A percentile compares a stretch with the other conserved stretches of the same genome.
phyloP scores from a whole-genome alignment of 37 sponge, comb jelly and placozoan species.

The Mnemiopsis leidyi region DNA sequence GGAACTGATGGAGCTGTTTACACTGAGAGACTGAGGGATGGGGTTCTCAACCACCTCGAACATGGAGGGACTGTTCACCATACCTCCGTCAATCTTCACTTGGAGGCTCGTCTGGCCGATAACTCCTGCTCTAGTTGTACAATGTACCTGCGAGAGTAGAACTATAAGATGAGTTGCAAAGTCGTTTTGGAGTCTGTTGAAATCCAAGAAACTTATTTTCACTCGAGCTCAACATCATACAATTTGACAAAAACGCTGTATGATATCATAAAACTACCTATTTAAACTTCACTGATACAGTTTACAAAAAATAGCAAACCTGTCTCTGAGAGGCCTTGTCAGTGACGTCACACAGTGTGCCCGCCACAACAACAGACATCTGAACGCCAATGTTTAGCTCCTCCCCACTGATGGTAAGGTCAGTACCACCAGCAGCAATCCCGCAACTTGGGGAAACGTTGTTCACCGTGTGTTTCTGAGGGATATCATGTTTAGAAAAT shows the following conservation, averaged over 20 bases:
- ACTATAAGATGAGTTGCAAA: too few species aligned
- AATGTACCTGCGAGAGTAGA: slow-evolving; percentile 1
- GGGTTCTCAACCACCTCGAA: slow-evolving; percentile 54
- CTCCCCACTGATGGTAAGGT: slow-evolving; percentile 14
- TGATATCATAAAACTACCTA: too few species aligned
- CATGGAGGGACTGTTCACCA: background rate
- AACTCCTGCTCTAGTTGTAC: background rate
- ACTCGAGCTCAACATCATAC: too few species aligned
- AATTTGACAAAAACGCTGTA: too few species aligned
- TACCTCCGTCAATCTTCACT: slow-evolving; percentile 47
- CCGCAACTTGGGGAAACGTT: slow-evolving; percentile 53
- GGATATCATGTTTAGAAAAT: background rate
- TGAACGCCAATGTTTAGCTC: slow-evolving; percentile 45
- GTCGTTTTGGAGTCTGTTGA: too few species aligned
- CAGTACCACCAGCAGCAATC: slow-evolving; percentile 31
- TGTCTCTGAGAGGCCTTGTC: slow-evolving; percentile 1
- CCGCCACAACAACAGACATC: slow-evolving; percentile 23
- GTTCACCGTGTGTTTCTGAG: slow-evolving; percentile 15
- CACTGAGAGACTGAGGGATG: background rate
- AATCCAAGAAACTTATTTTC: too few species aligned
- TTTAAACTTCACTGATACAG: too few species aligned
- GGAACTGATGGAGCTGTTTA: background rate
- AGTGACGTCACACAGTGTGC: slow-evolving; percentile 26
- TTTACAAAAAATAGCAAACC: too few species aligned
- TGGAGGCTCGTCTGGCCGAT: slow-evolving; percentile 3